Base-by-base conservation (phyloP, 1,140 invertebrate genomes). In the Polypedilum vanderplanki region DNA sequence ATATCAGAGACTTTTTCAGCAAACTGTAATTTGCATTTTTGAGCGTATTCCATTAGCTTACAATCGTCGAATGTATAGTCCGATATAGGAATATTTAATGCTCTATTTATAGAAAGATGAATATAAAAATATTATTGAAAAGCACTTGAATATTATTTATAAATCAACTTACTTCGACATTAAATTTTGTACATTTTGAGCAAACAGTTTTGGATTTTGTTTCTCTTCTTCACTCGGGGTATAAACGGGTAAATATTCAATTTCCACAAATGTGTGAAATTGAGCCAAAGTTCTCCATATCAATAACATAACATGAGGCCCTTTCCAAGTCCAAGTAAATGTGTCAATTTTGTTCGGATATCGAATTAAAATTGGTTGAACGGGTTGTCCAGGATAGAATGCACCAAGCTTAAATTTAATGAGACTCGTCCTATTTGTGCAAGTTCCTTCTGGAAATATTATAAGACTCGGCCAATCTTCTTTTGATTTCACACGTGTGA, bases 251-350 rank as follows among this genome's bases (percentile, higher is more conserved):
- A 98, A 86, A 85, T 94, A 98, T 86, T 98, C 95, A 74, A 98
- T 92, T 86, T 98, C 95, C 79, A 94, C 93, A 74, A 89, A 89
- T 77, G 92, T 97, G 79, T 93, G 90, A 76, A 97, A 90, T 83
- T 97, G 93, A 7, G 94, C 93, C 77, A 98, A 84, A 0, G 95
- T 97, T 75, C 96, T 83, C 94, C 95, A 98, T 7, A 98, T 82
- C 40, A 95, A 85, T 67, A 91, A 93, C 93, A 86, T 97, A 94
- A 93, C 93, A 84, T 93, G 92, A 76, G 95, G 94, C 75, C 96
- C 96, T 84, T 97, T 94, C 96, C 96, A 98, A 4, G 96, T 98
- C 96, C 96, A 98, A 0, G 95, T 96, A 57, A 96, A 90, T 3
- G 95, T 96, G 80, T 98, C 95, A 78, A 92, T 85, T 80, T 91